Conservation (phyloP, 1,140 invertebrate species). For the Heliconius hermathena region DNA sequence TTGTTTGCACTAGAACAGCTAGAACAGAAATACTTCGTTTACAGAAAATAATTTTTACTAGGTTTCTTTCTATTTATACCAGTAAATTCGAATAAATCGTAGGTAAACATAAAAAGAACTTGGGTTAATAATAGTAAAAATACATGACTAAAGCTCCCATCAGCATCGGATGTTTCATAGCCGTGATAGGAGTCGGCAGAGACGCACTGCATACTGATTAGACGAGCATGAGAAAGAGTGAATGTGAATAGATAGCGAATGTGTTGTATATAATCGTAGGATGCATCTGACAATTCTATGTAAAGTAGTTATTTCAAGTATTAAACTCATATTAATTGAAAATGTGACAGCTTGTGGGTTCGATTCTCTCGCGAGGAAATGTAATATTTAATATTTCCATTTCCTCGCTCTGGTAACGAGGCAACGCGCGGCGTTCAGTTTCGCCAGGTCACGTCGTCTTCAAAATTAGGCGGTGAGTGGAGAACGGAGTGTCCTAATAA, state of each 20-base stretch:
- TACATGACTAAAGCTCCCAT: background rate
- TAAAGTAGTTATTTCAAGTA: background rate
- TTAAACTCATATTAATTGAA: background rate
- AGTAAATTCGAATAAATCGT: too few relatives aligned
- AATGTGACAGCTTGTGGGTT: background rate
- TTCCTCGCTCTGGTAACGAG: background rate
- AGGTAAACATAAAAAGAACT: background rate
- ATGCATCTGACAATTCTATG: background rate
- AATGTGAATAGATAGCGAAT: constrained; percentile 7
- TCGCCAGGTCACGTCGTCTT: background rate
- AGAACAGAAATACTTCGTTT: too few relatives aligned
- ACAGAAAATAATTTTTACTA: too few relatives aligned
- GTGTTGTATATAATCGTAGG: constrained; percentile 7
- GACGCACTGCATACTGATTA: constrained; percentile 4
- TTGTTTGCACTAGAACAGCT: too few relatives aligned
- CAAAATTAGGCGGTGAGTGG: too few relatives aligned
- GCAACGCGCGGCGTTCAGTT: background rate
- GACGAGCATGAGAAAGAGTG: constrained; percentile 10
- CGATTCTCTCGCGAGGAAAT: background rate
- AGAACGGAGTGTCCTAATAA: background rate
- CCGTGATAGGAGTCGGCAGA: background rate
- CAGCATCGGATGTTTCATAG: background rate
- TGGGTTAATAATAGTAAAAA: background rate
- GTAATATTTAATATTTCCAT: background rate
- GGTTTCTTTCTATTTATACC: too few relatives aligned